phyloP scores from a whole-genome alignment of 2,797 vertebrate species.

The Sitta carolinensis region DNA sequence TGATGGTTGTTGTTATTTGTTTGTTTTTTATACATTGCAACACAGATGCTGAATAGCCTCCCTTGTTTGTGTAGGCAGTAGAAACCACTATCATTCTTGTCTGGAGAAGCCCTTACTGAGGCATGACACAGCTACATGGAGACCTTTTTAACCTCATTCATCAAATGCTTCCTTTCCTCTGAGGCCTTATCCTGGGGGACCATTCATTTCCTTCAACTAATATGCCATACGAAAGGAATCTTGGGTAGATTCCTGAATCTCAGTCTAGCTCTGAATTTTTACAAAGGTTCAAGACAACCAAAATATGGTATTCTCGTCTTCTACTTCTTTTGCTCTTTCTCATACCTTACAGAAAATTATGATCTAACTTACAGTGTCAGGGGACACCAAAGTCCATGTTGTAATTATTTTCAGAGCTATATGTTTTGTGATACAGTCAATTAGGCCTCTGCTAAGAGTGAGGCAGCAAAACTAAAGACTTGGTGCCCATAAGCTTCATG shows the following conservation, averaged over 20 bases:
- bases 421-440: background rate
- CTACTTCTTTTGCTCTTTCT: background rate
- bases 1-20: background rate
- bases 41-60: conserved; percentile 14
- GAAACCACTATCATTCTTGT: conserved; percentile 47
- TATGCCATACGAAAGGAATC: conserved; percentile 50
- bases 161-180: conserved; percentile 60
- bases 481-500: background rate
- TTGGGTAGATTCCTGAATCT: conserved; percentile 48
- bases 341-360: background rate
- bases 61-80: conserved; percentile 50
- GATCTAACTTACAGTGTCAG: background rate
- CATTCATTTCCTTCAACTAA: conserved; percentile 60
- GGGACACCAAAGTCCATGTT: background rate
- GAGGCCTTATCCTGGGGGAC: conserved; percentile 36
- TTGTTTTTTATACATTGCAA: conserved; percentile 21
- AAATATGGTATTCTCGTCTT: background rate
- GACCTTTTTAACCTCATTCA: conserved; percentile 58
- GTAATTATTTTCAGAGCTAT: background rate
- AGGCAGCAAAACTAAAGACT: background rate
- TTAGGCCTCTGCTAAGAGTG: background rate
- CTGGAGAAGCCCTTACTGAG: conserved; percentile 43
- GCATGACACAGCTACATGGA: conserved; percentile 48
- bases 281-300: background rate
- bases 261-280: background rate